A percentile compares a stretch with the other conserved stretches of the same genome.
phyloP scores from a whole-genome alignment of 64 coral and sea anemone genomes.

The Exaiptasia diaphana region DNA sequence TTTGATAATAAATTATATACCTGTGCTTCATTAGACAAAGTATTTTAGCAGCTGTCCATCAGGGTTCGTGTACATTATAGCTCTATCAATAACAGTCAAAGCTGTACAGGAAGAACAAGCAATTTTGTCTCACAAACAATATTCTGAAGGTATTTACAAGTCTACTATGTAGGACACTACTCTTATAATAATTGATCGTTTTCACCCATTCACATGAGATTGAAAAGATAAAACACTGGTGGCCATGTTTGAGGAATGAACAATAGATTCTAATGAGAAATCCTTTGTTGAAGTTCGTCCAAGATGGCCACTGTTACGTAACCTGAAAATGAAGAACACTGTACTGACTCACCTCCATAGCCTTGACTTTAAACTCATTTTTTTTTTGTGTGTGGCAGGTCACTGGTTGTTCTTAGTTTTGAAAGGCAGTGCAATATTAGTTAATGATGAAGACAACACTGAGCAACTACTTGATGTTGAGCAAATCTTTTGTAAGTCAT shows the following conservation, averaged over 20 bases:
- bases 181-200: not conserved
- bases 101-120: constrained; percentile 22
- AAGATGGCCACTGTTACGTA: no score
- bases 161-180: not conserved
- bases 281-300: not conserved
- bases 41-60: constrained; percentile 35
- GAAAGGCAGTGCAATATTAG: constrained; percentile 15
- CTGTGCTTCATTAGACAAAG: not conserved
- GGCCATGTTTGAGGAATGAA: not conserved
- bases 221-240: not conserved
- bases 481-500: constrained; percentile 43
- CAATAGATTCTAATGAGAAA: not conserved
- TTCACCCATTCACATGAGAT: not conserved
- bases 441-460: constrained; percentile 13
- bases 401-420: constrained; percentile 29
- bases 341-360: no score
- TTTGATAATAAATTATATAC: not conserved
- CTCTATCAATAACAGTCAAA: constrained; percentile 38
- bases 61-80: constrained; percentile 50
- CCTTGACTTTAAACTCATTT: no score
- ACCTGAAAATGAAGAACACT: no score
- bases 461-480: constrained; percentile 7
- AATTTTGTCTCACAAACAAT: constrained; percentile 27
- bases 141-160: constrained; percentile 22
- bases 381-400: not conserved